Percentiles rank a stretch among this genome's conserved stretches.
Conservation (phyloP, 2,797 vertebrate species). For the Eulemur mongoz region DNA sequence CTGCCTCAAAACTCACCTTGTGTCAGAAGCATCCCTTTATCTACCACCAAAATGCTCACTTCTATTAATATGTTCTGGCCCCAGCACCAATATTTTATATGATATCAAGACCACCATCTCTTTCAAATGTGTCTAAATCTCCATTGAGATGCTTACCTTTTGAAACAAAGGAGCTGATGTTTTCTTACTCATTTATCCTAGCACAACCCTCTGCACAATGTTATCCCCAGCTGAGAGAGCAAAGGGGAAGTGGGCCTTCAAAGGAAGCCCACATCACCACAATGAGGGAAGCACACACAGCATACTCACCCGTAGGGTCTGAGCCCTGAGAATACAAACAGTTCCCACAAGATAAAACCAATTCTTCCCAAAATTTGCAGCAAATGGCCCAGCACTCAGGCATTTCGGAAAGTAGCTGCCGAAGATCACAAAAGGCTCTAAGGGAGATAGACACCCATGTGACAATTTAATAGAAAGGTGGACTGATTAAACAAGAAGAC, state of each 20-base stretch:
- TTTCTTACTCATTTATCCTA: not conserved
- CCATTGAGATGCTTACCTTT: not conserved
- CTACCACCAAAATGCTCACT: not conserved
- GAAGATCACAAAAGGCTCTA: conserved; percentile 92
- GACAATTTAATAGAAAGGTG: conserved; percentile 53
- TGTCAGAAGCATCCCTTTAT: not conserved
- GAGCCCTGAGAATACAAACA: conserved; percentile 90
- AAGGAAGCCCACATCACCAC: not conserved
- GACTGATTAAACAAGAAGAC: conserved; percentile 17
- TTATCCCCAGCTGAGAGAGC: not conserved
- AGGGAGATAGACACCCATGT: conserved; percentile 56
- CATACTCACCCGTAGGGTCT: conserved; percentile 91
- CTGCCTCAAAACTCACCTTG: not conserved
- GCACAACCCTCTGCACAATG: not conserved
- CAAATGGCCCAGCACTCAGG: conserved; percentile 79
- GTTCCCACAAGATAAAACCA: conserved; percentile 94
- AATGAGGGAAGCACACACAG: not conserved
- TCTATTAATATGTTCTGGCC: not conserved
- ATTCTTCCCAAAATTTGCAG: conserved; percentile 89
- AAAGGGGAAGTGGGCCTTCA: not conserved
- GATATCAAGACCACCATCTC: not conserved
- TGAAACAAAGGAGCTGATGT: not conserved
- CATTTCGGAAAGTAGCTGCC: conserved; percentile 83
- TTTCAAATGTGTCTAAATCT: not conserved
- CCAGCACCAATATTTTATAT: not conserved